Percentiles rank a stretch among this genome's conserved stretches.
Evolutionary conservation across 2,113 vertebrate genomes (phyloP).

Genomic region (Hirundichthys speculiger): DNA sequence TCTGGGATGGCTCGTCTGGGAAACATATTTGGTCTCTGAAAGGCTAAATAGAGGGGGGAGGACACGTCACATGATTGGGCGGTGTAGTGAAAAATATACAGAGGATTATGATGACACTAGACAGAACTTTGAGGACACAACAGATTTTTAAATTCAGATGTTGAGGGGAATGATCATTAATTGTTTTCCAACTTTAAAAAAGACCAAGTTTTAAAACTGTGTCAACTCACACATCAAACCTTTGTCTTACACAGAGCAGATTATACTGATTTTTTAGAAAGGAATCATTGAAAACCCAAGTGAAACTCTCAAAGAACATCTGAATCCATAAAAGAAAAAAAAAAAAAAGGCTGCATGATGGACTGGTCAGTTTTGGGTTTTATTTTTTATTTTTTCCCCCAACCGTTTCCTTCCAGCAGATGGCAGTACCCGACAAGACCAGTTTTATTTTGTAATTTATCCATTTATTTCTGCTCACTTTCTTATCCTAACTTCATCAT

Average conservation of each 20-base stretch:
- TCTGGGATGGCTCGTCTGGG: too few relatives aligned
- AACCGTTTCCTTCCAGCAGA: slow-evolving; percentile 61
- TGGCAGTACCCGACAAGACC: slow-evolving; percentile 72
- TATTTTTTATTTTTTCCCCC: too few relatives aligned
- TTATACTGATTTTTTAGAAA: background rate
- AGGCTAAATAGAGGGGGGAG: too few relatives aligned
- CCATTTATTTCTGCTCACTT: background rate
- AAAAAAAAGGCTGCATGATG: background rate
- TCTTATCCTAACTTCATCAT: too few relatives aligned
- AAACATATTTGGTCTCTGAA: too few relatives aligned
- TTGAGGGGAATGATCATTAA: background rate
- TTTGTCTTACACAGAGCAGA: background rate
- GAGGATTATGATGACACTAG: too few relatives aligned
- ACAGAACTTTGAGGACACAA: too few relatives aligned
- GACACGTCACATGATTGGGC: too few relatives aligned
- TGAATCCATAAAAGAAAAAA: background rate
- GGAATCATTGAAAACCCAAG: too few relatives aligned
- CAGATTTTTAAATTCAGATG: background rate
- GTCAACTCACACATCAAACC: background rate
- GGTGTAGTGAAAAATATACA: too few relatives aligned
- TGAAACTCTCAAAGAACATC: background rate
- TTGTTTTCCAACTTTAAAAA: background rate
- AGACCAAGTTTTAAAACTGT: background rate
- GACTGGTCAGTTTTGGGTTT: background rate
- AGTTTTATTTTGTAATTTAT: background rate